A percentile compares a stretch with the other conserved stretches of the same genome.
These are phyloP conservation scores for Anolis carolinensis DNA, from an alignment of 2,113 vertebrate species.

Conservation along the genomic window DNA sequence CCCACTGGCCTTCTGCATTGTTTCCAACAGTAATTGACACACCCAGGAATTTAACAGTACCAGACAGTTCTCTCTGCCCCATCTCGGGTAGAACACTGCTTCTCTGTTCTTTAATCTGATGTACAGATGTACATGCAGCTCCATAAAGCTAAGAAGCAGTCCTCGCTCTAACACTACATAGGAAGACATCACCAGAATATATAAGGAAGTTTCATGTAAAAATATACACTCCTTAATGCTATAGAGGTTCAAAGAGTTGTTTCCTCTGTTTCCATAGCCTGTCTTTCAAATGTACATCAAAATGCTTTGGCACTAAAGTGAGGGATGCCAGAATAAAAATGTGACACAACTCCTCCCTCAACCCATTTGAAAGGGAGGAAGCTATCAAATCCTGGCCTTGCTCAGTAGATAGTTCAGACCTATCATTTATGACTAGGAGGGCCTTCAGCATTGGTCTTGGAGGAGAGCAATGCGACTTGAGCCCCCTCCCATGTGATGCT, in stretches of 20 bases:
- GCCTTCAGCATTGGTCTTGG: constrained; percentile 37
- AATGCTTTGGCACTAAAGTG: neutral
- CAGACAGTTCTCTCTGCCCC: constrained; percentile 70
- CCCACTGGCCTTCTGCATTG: constrained; percentile 45
- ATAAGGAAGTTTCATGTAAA: constrained; percentile 1
- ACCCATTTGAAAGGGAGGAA: neutral
- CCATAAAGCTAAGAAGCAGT: constrained; percentile 39
- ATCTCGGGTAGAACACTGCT: constrained; percentile 67
- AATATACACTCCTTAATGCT: constrained; percentile 20
- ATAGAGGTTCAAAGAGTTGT: constrained; percentile 26
- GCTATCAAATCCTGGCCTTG: neutral
- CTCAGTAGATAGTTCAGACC: neutral
- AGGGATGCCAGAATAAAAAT: constrained; percentile 37
- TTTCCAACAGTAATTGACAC: constrained; percentile 68
- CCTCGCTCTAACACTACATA: neutral
- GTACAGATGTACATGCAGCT: constrained; percentile 46
- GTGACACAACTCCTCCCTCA: neutral
- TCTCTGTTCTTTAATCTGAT: constrained; percentile 64
- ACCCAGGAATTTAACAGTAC: constrained; percentile 70
- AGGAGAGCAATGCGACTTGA: constrained; percentile 50
- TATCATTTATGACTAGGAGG: neutral
- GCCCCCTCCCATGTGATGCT: constrained; percentile 12
- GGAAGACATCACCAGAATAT: neutral
- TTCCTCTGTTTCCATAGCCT: constrained; percentile 13
- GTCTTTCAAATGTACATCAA: neutral